A percentile compares a stretch with the other conserved stretches of the same genome.
Evolutionary conservation across 1,140 invertebrate genomes (phyloP).

Genomic region (Dendrolimus kikuchii): DNA sequence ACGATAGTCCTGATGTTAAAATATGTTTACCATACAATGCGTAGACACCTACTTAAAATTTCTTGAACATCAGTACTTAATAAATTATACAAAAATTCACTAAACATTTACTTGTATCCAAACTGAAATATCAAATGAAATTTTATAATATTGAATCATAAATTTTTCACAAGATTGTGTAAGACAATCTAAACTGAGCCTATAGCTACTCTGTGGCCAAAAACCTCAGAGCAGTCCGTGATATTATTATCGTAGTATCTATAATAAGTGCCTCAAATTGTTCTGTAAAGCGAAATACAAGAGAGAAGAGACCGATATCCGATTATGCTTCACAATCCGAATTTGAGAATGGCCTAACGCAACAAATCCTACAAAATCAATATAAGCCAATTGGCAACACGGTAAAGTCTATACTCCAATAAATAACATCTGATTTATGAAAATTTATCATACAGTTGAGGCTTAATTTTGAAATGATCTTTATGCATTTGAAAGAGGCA

Average conservation of each 20-base stretch:
- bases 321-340: slow-evolving; percentile 19
- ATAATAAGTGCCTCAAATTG: slow-evolving; percentile 15
- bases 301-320: slow-evolving; percentile 18
- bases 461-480: slow-evolving; percentile 70
- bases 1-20: too few species aligned
- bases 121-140: slow-evolving; percentile 3
- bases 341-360: slow-evolving; percentile 42
- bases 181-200: too few species aligned
- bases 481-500: slow-evolving; percentile 27
- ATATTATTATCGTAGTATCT: slow-evolving; percentile 5
- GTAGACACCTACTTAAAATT: too few species aligned
- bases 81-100: too few species aligned
- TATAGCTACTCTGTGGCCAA: too few species aligned
- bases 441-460: slow-evolving; percentile 70
- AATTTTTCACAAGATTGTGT: slow-evolving; percentile 1
- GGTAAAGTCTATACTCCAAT: slow-evolving; percentile 69
- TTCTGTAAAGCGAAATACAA: slow-evolving; percentile 12
- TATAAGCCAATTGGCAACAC: slow-evolving; percentile 64
- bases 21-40: too few species aligned
- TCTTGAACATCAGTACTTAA: too few species aligned
- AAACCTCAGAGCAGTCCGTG: too few species aligned
- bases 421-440: slow-evolving; percentile 70
- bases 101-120: too few species aligned
- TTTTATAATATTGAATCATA: slow-evolving; percentile 7
- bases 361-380: slow-evolving; percentile 49